Conservation (phyloP, 2,797 vertebrate species). For the Pangasius macronema region DNA sequence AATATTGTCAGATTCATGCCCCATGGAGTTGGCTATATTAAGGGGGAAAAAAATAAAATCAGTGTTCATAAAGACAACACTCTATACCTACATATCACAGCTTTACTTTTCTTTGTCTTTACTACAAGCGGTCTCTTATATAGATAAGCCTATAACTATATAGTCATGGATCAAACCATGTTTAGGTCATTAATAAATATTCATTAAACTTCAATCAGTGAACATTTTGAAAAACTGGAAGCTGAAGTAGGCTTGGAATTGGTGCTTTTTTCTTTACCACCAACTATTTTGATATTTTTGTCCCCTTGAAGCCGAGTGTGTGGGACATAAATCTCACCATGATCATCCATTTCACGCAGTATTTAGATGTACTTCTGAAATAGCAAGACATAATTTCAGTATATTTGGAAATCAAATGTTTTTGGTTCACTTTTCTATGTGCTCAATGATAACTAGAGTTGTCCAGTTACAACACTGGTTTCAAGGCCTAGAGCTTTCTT, state of each 20-base stretch:
- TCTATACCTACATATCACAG: not conserved
- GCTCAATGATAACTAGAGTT: not conserved
- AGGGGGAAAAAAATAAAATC: not conserved
- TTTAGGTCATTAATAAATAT: not conserved
- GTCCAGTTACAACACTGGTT: not conserved
- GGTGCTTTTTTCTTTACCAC: not conserved
- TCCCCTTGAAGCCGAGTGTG: too few species aligned
- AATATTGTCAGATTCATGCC: not conserved
- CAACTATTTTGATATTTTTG: not conserved
- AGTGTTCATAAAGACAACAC: not conserved
- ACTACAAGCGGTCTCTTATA: not conserved
- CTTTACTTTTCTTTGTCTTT: not conserved
- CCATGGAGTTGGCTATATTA: not conserved
- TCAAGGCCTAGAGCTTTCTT: not conserved
- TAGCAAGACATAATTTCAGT: not conserved
- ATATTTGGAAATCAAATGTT: not conserved
- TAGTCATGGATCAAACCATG: not conserved
- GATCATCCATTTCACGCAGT: not conserved
- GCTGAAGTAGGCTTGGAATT: not conserved
- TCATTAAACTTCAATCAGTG: not conserved
- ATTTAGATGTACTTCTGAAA: not conserved
- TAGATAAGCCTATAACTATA: not conserved
- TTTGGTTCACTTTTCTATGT: not conserved
- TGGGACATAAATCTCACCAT: not conserved
- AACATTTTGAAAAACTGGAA: not conserved